phyloP scores from a whole-genome alignment of 2,888 invertebrate species.

The Epistrophe eligans region DNA sequence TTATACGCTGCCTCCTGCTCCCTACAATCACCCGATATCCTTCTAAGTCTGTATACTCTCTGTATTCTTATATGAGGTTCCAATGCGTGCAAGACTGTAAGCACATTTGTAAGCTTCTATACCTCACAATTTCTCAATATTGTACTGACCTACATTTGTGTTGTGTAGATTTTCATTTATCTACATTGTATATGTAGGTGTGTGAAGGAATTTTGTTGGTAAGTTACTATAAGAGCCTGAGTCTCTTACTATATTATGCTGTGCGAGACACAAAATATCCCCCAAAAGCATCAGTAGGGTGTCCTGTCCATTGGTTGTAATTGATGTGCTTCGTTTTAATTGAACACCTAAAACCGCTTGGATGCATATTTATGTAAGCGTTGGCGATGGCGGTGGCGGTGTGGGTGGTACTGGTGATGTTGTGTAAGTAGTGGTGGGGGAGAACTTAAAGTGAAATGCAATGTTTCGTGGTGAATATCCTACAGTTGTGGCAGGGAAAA shows the following conservation, averaged over 20 bases:
- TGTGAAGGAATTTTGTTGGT: constrained; percentile 3
- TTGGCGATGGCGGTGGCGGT: neutral
- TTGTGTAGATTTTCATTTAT: neutral
- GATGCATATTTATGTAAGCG: constrained; percentile 36
- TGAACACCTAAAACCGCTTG: constrained; percentile 64
- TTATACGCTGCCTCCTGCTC: neutral
- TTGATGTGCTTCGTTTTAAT: constrained; percentile 69
- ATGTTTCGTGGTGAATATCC: constrained; percentile 2
- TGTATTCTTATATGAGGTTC: neutral
- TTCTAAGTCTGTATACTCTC: neutral
- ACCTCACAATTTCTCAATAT: constrained; percentile 4
- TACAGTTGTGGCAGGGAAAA: neutral
- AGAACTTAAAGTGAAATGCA: constrained; percentile 1
- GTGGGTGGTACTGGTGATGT: no score
- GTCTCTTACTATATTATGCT: neutral
- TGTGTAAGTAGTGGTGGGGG: neutral
- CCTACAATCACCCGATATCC: constrained; percentile 6
- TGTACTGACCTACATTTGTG: constrained; percentile 21
- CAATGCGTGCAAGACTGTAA: constrained; percentile 61
- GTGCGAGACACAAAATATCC: constrained; percentile 7
- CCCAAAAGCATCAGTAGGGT: constrained; percentile 31
- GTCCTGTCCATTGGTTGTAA: constrained; percentile 56
- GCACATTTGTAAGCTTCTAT: constrained; percentile 53
- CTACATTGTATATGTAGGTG: neutral
- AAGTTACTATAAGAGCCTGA: neutral